These are phyloP conservation scores for Dryadula phaetusa DNA, from an alignment of 2,888 invertebrate species.

Conservation along the genomic window DNA sequence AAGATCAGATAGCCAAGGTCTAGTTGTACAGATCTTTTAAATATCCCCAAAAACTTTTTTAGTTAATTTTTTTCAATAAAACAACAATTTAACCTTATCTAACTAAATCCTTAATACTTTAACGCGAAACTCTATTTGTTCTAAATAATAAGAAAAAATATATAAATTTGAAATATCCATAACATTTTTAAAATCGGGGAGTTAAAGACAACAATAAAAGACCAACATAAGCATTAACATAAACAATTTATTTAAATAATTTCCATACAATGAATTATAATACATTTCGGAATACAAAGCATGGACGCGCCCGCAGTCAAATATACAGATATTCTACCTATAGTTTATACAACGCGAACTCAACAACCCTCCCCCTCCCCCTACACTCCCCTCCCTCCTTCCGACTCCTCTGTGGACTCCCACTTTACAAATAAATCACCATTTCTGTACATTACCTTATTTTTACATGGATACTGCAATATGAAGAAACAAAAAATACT, in stretches of 20 bases:
- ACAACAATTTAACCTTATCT: too few relatives aligned
- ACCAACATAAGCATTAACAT: slow-evolving; percentile 69
- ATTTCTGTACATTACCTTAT: slow-evolving; percentile 38
- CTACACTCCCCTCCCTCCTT: neutral
- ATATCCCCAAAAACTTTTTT: too few relatives aligned
- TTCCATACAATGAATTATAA: slow-evolving; percentile 72
- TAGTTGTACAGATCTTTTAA: too few relatives aligned
- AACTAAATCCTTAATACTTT: too few relatives aligned
- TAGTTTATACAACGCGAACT: slow-evolving; percentile 56
- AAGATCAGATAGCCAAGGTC: too few relatives aligned
- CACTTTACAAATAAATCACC: slow-evolving; percentile 33
- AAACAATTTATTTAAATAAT: slow-evolving; percentile 81
- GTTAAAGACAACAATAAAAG: slow-evolving; percentile 48
- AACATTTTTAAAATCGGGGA: neutral
- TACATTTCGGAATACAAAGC: slow-evolving; percentile 67
- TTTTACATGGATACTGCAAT: slow-evolving; percentile 33
- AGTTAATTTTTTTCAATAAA: too few relatives aligned
- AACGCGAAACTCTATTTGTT: too few relatives aligned
- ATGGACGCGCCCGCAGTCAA: slow-evolving; percentile 44
- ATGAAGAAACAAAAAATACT: slow-evolving; percentile 13
- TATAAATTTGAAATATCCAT: too few relatives aligned
- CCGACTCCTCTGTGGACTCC: neutral
- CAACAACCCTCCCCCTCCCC: neutral
- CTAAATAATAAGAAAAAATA: too few relatives aligned
- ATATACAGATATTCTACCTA: slow-evolving; percentile 54